phyloP scores from a whole-genome alignment of 2,888 invertebrate genomes.

The Apoda limacodes region DNA sequence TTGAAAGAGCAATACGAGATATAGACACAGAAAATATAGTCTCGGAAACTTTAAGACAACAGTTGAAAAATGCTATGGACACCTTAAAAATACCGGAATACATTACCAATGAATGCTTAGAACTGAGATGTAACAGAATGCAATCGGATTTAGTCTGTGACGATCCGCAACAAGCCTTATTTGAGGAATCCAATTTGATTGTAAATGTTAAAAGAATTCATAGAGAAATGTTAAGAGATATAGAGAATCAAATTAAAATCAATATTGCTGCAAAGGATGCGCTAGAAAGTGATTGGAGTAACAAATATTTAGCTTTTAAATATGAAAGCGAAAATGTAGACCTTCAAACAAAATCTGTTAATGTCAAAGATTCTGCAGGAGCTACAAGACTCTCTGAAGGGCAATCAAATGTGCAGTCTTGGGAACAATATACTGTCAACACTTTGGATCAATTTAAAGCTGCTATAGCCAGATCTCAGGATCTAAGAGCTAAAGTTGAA shows the following conservation, averaged over 20 bases:
- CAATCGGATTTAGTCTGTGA: conserved; percentile 82
- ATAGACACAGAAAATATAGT: conserved; percentile 50
- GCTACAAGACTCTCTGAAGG: conserved; percentile 83
- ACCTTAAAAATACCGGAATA: conserved; percentile 43
- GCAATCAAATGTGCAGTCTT: conserved; percentile 85
- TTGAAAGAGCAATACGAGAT: conserved; percentile 52
- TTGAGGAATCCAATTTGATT: conserved; percentile 77
- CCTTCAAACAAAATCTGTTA: conserved; percentile 75
- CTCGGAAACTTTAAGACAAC: conserved; percentile 49
- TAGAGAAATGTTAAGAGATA: conserved; percentile 73
- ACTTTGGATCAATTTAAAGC: conserved; percentile 79
- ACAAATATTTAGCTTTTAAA: conserved; percentile 83
- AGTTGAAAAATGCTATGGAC: conserved; percentile 55
- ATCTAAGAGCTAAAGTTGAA: conserved; percentile 78
- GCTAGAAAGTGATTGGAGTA: conserved; percentile 90
- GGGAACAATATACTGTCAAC: conserved; percentile 84
- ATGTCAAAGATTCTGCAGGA: conserved; percentile 82
- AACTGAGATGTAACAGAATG: conserved; percentile 74
- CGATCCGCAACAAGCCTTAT: conserved; percentile 79
- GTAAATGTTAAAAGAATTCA: conserved; percentile 76
- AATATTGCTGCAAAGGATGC: conserved; percentile 82
- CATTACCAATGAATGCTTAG: conserved; percentile 76
- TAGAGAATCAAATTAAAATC: conserved; percentile 76
- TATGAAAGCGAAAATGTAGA: conserved; percentile 79
- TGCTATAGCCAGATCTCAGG: conserved; percentile 77